phyloP scores from a whole-genome alignment of 2,888 invertebrate genomes.

The Dryocosmus kuriphilus region DNA sequence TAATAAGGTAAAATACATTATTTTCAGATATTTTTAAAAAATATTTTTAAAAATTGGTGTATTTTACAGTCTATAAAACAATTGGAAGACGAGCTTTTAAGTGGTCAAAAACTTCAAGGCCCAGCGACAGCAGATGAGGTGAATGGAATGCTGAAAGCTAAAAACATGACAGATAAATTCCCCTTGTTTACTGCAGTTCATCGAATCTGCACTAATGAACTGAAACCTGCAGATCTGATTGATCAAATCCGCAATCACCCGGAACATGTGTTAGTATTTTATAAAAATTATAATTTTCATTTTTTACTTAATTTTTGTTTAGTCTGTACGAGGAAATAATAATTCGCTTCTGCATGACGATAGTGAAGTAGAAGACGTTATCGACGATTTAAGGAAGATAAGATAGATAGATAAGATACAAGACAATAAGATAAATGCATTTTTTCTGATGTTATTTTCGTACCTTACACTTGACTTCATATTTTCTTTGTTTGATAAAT shows the following conservation, averaged over 20 bases:
- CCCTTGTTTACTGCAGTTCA: slow-evolving; percentile 98
- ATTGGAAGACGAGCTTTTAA: slow-evolving; percentile 95
- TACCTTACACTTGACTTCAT: too few species aligned
- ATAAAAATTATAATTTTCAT: not conserved
- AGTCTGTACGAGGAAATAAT: too few species aligned
- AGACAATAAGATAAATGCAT: slow-evolving; percentile 4
- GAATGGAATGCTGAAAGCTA: slow-evolving; percentile 93
- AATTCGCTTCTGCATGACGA: too few species aligned
- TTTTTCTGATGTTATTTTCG: not conserved
- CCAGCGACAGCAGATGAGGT: slow-evolving; percentile 99
- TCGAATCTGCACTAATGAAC: slow-evolving; percentile 92
- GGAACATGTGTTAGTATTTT: slow-evolving; percentile 92
- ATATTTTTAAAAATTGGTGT: slow-evolving; percentile 22
- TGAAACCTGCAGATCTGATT: slow-evolving; percentile 90
- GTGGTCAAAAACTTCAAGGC: slow-evolving; percentile 98
- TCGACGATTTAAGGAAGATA: too few species aligned
- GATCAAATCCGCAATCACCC: slow-evolving; percentile 96
- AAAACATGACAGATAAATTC: slow-evolving; percentile 93
- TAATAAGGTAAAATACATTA: slow-evolving; percentile 77
- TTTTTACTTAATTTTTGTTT: too few species aligned
- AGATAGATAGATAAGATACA: too few species aligned
- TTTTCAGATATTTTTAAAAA: too few species aligned
- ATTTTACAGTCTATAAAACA: slow-evolving; percentile 85
- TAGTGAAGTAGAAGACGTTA: too few species aligned
- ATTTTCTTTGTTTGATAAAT: too few species aligned